These are phyloP conservation scores for Coreius guichenoti DNA, from an alignment of 2,797 vertebrate genomes.

Conservation along the genomic window DNA sequence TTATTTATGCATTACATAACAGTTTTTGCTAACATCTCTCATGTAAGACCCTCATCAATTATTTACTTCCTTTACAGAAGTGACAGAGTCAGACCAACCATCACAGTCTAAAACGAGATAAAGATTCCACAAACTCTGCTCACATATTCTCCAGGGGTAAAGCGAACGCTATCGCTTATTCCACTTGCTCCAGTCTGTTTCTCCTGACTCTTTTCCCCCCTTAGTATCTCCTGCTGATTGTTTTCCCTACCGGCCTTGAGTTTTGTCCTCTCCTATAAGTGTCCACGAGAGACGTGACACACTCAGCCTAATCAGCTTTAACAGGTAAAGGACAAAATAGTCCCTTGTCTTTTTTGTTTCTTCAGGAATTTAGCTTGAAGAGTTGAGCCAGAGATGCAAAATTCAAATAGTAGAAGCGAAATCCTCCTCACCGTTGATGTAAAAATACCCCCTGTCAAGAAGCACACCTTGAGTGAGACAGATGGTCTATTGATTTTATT, in stretches of 20 bases:
- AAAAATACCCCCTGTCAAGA: conserved; percentile 52
- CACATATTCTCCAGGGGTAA: conserved; percentile 3
- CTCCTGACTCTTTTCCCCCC: conserved; percentile 20
- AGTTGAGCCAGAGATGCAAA: conserved; percentile 38
- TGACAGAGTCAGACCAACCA: conserved; percentile 30
- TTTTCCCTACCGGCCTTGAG: conserved; percentile 14
- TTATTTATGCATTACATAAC: conserved; percentile 55
- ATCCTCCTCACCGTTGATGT: conserved; percentile 40
- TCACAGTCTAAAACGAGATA: conserved; percentile 17
- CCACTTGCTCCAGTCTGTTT: not conserved
- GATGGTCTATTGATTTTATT: conserved; percentile 61
- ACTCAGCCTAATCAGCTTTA: conserved; percentile 45
- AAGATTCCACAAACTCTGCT: conserved; percentile 35
- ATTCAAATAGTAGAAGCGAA: conserved; percentile 3
- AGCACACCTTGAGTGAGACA: conserved; percentile 58
- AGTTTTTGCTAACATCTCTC: conserved; percentile 15
- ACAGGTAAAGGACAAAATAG: conserved; percentile 49
- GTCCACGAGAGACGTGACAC: conserved; percentile 40
- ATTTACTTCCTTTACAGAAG: conserved; percentile 30
- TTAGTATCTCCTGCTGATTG: conserved; percentile 15
- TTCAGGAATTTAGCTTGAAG: conserved; percentile 26
- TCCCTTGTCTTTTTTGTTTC: conserved; percentile 12
- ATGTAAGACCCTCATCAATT: conserved; percentile 47
- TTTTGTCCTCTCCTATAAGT: conserved; percentile 44
- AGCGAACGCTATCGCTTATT: not conserved